Base-by-base conservation (phyloP, 2,888 invertebrate species). In the Yponomeuta evonymella region DNA sequence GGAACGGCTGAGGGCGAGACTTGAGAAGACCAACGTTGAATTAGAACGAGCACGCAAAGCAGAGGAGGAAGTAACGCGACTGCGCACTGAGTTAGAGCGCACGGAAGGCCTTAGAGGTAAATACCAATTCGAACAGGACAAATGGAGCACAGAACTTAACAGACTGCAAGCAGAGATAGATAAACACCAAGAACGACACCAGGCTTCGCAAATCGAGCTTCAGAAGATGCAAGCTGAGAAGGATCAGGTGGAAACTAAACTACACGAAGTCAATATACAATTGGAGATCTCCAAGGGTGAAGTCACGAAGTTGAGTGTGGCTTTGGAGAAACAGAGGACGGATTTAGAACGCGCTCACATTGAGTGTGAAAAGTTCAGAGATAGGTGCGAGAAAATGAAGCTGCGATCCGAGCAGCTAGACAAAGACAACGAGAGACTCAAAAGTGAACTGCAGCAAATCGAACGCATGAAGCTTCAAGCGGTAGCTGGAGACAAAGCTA, bases 351-450 rank as follows among this genome's bases (percentile, higher is more conserved):
- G 97, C 67, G 95, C 97, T 76, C 95, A 96, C 80, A 97, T 97
- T 83, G 97, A 97, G 88, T 95, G 96, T 78, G 97, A 97, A 83
- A 97, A 97, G 90, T 94, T 97, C 74, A 94, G 96, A 77, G 97
- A 97, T 79, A 94, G 97, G 74, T 95, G 97, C 83, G 97, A 97
- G 81, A 97, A 97, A 88, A 89, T 97, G n/a, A 95, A 95, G 79
- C 84, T 94, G 71, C 94, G 95, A 75, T 93, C 94, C 70, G 96
- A 96, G 72, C 95, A 95, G 78, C 84, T 95, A 72, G 95, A 96
- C 78, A 94, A 94, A 77, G 93, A 93, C 75, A 93, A 93, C 73
- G 92, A 91, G 74, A 79, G 92, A 71, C 86, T 93, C 12, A 93
- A 93, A 76, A 86, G 87, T 66, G 93, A 93, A 74, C 75, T 93